Evolutionary conservation across 23 tunicate genomes (phyloP).

Genomic region (Botrylloides violaceus): DNA sequence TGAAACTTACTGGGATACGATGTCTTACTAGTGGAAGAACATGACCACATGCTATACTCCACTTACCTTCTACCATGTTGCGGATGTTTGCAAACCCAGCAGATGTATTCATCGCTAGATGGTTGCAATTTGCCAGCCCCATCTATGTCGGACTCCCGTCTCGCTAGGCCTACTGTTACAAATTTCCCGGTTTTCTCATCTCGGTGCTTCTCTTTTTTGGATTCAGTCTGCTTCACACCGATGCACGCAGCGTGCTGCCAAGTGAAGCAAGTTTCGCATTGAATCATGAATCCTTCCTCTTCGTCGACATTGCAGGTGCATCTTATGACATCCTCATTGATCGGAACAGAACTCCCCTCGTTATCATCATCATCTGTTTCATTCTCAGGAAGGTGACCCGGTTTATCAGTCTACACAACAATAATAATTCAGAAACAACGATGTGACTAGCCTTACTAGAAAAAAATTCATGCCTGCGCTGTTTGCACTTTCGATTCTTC

Average conservation of each 20-base stretch:
- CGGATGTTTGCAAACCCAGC: slow-evolving; percentile 59
- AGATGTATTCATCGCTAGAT: slow-evolving; percentile 28
- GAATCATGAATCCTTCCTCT: slow-evolving; percentile 68
- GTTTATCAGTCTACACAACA: too few species aligned
- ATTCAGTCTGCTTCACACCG: slow-evolving; percentile 41
- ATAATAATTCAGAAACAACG: too few species aligned
- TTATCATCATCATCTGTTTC: background rate
- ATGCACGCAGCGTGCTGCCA: slow-evolving; percentile 87
- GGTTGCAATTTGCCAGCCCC: background rate
- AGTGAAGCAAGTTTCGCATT: slow-evolving; percentile 65
- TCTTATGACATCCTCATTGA: slow-evolving; percentile 67
- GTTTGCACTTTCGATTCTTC: too few species aligned
- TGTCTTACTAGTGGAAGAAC: too few species aligned
- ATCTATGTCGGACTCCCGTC: too few species aligned
- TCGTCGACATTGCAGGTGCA: slow-evolving; percentile 60
- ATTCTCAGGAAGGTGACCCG: too few species aligned
- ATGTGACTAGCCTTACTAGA: too few species aligned
- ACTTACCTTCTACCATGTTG: slow-evolving; percentile 74
- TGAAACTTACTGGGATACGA: too few species aligned
- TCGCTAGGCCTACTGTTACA: too few species aligned
- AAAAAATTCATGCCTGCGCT: too few species aligned
- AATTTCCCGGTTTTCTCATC: background rate
- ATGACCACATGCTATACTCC: too few species aligned
- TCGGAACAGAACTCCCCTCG: background rate
- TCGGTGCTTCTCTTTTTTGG: background rate